Conservation (phyloP, 2,113 vertebrate species). For the Cololabis saira region DNA sequence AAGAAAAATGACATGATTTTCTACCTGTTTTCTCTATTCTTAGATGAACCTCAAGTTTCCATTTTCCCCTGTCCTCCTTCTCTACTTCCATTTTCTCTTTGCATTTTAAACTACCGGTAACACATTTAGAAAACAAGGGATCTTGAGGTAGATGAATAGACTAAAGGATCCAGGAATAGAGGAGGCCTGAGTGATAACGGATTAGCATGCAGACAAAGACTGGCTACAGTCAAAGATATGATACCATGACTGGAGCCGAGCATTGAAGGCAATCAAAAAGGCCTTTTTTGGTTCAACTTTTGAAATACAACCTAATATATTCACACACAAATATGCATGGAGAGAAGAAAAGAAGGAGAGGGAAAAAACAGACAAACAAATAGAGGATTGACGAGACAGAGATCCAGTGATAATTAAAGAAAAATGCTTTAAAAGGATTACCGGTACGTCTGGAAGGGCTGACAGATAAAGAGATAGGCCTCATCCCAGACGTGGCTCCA, state of each 20-base stretch:
- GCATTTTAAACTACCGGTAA: constrained; percentile 1
- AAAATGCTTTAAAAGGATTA: constrained; percentile 13
- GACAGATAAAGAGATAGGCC: constrained; percentile 37
- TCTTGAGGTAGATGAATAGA: too few species aligned
- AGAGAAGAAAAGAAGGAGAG: too few species aligned
- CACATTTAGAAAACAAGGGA: constrained; percentile 1
- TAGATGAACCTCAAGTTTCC: constrained; percentile 3
- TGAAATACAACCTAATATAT: too few species aligned
- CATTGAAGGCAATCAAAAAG: neutral
- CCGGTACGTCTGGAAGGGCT: constrained; percentile 13
- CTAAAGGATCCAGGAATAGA: neutral
- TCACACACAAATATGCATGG: too few species aligned
- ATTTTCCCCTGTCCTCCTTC: neutral
- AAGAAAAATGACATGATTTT: constrained; percentile 42
- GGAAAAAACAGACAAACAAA: too few species aligned
- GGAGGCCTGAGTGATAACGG: neutral
- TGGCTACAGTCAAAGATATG: neutral
- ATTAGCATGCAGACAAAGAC: constrained; percentile 24
- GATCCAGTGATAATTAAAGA: neutral
- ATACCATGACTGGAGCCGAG: neutral
- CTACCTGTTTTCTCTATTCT: constrained; percentile 28
- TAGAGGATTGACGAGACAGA: neutral
- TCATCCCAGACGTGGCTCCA: constrained; percentile 23
- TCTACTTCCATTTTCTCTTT: neutral
- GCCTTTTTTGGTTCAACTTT: neutral